Conservation (phyloP, 2,888 invertebrate genomes). For the Ormyrus labotus region DNA sequence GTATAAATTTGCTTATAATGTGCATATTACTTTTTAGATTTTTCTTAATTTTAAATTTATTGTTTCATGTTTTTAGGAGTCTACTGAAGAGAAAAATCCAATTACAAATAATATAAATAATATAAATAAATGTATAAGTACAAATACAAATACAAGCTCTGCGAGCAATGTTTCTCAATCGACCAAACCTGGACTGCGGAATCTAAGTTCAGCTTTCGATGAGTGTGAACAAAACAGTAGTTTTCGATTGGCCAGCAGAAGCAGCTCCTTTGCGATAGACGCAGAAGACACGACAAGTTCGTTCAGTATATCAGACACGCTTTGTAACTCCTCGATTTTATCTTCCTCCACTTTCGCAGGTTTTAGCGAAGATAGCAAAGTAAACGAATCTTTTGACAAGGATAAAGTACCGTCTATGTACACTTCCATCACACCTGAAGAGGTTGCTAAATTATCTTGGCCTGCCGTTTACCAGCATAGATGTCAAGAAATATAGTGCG, state of each 20-base stretch:
- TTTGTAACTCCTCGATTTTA: constrained; percentile 54
- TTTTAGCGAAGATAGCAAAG: constrained; percentile 52
- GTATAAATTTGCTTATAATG: background rate
- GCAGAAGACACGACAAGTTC: constrained; percentile 44
- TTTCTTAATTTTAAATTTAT: constrained; percentile 2
- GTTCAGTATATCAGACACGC: constrained; percentile 39
- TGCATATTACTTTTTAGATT: background rate
- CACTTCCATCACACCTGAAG: constrained; percentile 70
- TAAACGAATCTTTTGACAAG: constrained; percentile 29
- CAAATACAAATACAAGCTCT: background rate
- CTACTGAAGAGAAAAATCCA: constrained; percentile 23
- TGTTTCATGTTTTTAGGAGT: constrained; percentile 29
- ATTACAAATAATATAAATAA: background rate
- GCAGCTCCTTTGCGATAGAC: constrained; percentile 18
- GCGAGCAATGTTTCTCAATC: constrained; percentile 16
- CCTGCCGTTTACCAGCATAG: constrained; percentile 81
- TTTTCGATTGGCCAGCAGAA: constrained; percentile 26
- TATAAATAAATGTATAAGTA: too few relatives aligned
- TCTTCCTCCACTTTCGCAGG: constrained; percentile 47
- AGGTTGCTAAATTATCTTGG: constrained; percentile 77
- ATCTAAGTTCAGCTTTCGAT: constrained; percentile 69
- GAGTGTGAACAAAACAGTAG: constrained; percentile 65
- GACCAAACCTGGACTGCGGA: constrained; percentile 55
- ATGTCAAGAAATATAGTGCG: constrained; percentile 85
- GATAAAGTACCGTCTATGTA: constrained; percentile 69